Base-by-base conservation (phyloP, 2,888 invertebrate species). In the Drosophila emarginata region DNA sequence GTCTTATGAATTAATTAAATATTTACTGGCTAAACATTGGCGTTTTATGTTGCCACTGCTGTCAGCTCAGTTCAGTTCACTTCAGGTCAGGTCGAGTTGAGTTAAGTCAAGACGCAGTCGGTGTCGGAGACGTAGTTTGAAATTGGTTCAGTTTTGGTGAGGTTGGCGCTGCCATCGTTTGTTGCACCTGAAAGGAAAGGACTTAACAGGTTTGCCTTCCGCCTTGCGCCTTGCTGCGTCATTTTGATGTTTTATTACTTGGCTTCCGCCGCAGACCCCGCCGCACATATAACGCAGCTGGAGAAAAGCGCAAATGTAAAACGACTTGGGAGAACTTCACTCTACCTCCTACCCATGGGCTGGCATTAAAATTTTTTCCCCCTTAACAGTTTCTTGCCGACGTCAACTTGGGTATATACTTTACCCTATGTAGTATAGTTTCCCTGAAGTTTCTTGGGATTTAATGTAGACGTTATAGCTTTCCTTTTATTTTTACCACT, bases 211-310 rank as follows among this genome's bases (percentile, higher is more conserved):
- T 60, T 60, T 70, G 68, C 72, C 67, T 78, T 66, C 58, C 68
- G 68, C 72, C 66, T 78, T 67, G 71, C 67, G 66, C 73, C 73
- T 75, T 74, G 79, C 77, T 83, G 79, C 81, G 81, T 82, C 85
- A 80, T 87, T 89, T 81, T 84, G 76, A 82, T 88, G 85, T 88
- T 89, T 83, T 88, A 88, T 89, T 80, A 84, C 89, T 73, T 74
- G 79, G 79, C 83, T 88, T 89, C 83, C 89, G 81, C 67, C 53
- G 72, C 62, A 72, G 64, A 69, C 52, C 15, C 23, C 40, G 18
- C 56, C 61, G 9, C 52, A 56, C 51, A 18, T 36, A 65, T 61
- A 57, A 68, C 63, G 60, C 56, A 40, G 62, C 51, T 52, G 61
- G 18, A 28, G 37, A 57, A 70, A 51, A 50, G 64, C 62, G 14